phyloP scores from a whole-genome alignment of 2,113 vertebrate genomes.

The Channa maculata region DNA sequence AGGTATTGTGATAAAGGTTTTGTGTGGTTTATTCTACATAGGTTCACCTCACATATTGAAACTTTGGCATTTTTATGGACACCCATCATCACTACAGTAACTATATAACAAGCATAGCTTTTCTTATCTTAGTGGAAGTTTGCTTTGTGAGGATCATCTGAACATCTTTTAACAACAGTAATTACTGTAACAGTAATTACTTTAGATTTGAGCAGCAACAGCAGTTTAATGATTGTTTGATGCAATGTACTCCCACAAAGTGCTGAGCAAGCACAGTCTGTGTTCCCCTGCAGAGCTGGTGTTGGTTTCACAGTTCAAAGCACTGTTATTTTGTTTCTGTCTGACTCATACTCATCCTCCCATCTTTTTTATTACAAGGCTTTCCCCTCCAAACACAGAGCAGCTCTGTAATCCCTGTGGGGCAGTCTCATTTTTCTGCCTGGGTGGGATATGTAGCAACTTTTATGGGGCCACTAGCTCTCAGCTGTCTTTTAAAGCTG shows the following conservation, averaged over 20 bases:
- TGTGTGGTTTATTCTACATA: too few relatives aligned
- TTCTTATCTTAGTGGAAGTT: background rate
- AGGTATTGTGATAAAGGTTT: too few relatives aligned
- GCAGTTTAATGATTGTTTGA: slow-evolving; percentile 6
- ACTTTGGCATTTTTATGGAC: too few relatives aligned
- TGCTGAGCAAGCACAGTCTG: slow-evolving; percentile 5
- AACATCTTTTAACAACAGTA: background rate
- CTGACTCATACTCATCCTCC: slow-evolving; percentile 30
- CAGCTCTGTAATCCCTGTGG: slow-evolving; percentile 1
- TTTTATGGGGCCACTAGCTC: background rate
- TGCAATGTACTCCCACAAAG: slow-evolving; percentile 15
- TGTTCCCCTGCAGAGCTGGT: slow-evolving; percentile 4
- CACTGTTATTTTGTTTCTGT: slow-evolving; percentile 19
- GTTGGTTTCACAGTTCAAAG: slow-evolving; percentile 24
- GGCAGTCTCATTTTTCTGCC: slow-evolving; percentile 8
- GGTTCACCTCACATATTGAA: too few relatives aligned
- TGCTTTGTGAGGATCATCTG: background rate
- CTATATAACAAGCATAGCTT: background rate
- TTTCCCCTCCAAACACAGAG: background rate
- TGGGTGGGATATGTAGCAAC: slow-evolving; percentile 9
- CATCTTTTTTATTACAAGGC: slow-evolving; percentile 5
- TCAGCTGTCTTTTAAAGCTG: background rate
- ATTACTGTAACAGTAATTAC: background rate
- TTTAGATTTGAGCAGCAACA: slow-evolving; percentile 13
- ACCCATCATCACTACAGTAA: too few relatives aligned